phyloP scores from a whole-genome alignment of 2,888 invertebrate species.

The Polydrusus tereticollis region DNA sequence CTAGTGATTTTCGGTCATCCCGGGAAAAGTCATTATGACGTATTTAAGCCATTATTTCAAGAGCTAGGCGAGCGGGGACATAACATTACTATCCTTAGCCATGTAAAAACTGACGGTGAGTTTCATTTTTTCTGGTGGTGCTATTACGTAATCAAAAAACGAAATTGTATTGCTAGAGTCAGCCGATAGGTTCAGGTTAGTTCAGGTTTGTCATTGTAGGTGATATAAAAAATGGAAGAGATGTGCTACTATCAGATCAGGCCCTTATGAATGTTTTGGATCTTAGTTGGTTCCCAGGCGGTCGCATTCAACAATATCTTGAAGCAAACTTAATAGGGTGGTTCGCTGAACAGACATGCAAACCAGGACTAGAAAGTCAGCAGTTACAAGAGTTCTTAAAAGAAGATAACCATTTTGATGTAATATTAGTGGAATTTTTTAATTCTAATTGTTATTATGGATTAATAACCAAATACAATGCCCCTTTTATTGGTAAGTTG shows the following conservation, averaged over 20 bases:
- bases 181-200: no score
- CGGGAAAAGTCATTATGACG: slow-evolving; percentile 80
- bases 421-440: slow-evolving; percentile 77
- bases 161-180: no score
- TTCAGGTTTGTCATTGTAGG: no score
- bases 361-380: slow-evolving; percentile 35
- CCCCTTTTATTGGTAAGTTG: slow-evolving; percentile 68
- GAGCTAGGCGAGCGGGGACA: slow-evolving; percentile 76
- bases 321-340: slow-evolving; percentile 32
- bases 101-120: slow-evolving; percentile 68
- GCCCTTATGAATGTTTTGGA: slow-evolving; percentile 22
- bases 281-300: slow-evolving; percentile 25
- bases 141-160: background rate
- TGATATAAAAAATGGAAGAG: slow-evolving; percentile 43
- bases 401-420: slow-evolving; percentile 72
- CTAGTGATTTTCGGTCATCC: slow-evolving; percentile 77
- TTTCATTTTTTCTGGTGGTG: no score
- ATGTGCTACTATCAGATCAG: slow-evolving; percentile 28
- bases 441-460: slow-evolving; percentile 80
- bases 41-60: slow-evolving; percentile 73
- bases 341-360: slow-evolving; percentile 42
- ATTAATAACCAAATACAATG: slow-evolving; percentile 73
- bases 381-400: slow-evolving; percentile 65
- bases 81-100: slow-evolving; percentile 77
- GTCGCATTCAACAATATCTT: slow-evolving; percentile 33